Evolutionary conservation across 2,797 vertebrate species (phyloP).

Genomic region (Zalophus californianus): DNA sequence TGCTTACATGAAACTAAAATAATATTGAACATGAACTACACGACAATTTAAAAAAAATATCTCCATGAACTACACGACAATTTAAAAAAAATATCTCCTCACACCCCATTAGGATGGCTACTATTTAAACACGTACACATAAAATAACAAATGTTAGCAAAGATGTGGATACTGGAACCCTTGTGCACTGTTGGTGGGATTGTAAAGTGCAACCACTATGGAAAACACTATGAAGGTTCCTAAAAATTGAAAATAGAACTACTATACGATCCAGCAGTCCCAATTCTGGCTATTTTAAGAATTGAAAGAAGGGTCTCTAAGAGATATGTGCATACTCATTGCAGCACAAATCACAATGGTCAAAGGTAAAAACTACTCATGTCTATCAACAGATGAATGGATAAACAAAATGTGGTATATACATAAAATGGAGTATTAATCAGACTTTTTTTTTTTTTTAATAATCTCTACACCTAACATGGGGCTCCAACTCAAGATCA

Average conservation of each 20-base stretch:
- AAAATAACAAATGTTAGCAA: background rate
- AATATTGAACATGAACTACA: background rate
- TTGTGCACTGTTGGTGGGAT: background rate
- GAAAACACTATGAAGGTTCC: background rate
- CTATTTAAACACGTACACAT: background rate
- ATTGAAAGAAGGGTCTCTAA: background rate
- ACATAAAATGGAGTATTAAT: background rate
- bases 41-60: background rate
- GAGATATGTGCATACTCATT: background rate
- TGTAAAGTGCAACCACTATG: background rate
- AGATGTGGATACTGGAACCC: background rate
- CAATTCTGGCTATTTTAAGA: background rate
- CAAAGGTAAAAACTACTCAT: background rate
- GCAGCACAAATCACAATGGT: background rate
- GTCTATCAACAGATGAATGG: background rate
- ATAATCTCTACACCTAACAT: background rate
- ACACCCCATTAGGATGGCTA: background rate
- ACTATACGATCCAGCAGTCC: background rate
- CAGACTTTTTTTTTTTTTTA: background rate
- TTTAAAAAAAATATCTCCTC: background rate
- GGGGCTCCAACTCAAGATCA: background rate
- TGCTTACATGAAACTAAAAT: background rate
- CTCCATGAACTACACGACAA: no score
- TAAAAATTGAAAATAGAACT: background rate
- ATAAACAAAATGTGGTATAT: background rate